A percentile compares a stretch with the other conserved stretches of the same genome.
Conservation (phyloP, 1,140 invertebrate species). For the Drosophila funebris region DNA sequence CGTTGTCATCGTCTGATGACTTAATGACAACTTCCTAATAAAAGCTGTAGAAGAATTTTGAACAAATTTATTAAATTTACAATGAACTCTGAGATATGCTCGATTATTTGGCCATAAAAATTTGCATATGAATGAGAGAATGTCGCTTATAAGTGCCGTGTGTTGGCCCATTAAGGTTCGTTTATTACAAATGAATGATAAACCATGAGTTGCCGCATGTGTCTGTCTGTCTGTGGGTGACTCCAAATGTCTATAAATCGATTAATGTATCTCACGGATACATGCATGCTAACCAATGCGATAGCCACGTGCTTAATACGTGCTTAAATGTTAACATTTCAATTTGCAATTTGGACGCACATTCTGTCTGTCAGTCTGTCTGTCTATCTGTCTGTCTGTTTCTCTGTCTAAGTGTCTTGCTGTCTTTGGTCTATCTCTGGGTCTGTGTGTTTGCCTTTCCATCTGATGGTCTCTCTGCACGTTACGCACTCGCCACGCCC, state of each 20-base stretch:
- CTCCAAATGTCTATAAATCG: conserved; percentile 50
- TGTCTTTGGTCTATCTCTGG: neutral
- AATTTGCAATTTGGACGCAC: conserved; percentile 70
- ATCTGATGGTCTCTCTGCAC: conserved; percentile 30
- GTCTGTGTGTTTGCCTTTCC: conserved; percentile 1
- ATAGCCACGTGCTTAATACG: conserved; percentile 58
- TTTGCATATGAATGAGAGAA: conserved; percentile 71
- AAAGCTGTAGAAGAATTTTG: conserved; percentile 55
- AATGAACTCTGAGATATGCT: conserved; percentile 49
- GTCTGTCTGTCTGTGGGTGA: conserved; percentile 6
- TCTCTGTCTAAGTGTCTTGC: conserved; percentile 24
- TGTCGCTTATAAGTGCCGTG: conserved; percentile 54
- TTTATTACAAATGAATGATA: conserved; percentile 66
- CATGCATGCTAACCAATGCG: conserved; percentile 1
- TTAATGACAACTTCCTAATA: conserved; percentile 80
- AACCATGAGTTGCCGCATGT: conserved; percentile 46
- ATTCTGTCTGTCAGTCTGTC: conserved; percentile 17
- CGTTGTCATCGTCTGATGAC: conserved; percentile 52
- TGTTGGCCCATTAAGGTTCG: conserved; percentile 62
- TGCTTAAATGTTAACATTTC: conserved; percentile 80
- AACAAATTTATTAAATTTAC: conserved; percentile 73
- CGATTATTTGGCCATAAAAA: conserved; percentile 75
- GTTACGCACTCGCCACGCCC: conserved; percentile 76
- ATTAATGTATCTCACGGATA: conserved; percentile 69
- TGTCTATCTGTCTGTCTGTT: conserved; percentile 9